Conservation (phyloP, 2,888 invertebrate species). For the Eristalis tenax region DNA sequence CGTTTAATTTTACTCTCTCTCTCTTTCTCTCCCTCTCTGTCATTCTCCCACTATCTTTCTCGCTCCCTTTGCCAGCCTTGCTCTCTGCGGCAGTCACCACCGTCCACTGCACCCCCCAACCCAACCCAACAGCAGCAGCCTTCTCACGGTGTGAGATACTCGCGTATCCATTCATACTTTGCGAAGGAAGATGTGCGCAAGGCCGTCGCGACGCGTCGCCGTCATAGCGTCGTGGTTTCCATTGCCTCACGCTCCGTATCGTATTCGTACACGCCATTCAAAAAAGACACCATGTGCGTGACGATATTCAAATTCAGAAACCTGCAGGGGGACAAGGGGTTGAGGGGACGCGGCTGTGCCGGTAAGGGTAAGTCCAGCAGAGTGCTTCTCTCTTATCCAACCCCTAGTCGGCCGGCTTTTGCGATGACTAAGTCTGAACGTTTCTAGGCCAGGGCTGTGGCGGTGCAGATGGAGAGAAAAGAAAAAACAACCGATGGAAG, state of each 20-base stretch:
- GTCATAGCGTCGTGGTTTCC: slow-evolving; percentile 11
- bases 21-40: not conserved
- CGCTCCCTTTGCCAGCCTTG: not conserved
- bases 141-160: slow-evolving; percentile 28
- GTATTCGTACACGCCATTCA: slow-evolving; percentile 30
- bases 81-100: not conserved
- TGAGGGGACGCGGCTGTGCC: not conserved
- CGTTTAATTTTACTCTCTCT: slow-evolving; percentile 4
- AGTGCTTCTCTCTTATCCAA: not conserved
- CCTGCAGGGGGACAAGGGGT: not conserved
- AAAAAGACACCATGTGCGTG: slow-evolving; percentile 37
- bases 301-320: not conserved
- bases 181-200: slow-evolving; percentile 40
- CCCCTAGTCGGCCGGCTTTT: not conserved
- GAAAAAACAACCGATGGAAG: not conserved
- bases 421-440: not conserved
- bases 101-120: not conserved
- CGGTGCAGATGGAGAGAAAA: not conserved
- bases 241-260: not conserved
- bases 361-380: not conserved
- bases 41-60: not conserved
- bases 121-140: slow-evolving; percentile 10
- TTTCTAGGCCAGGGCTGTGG: not conserved
- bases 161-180: slow-evolving; percentile 59
- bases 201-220: too few relatives aligned